Conservation (phyloP, 2,113 vertebrate genomes). For the Bujurquina vittata region DNA sequence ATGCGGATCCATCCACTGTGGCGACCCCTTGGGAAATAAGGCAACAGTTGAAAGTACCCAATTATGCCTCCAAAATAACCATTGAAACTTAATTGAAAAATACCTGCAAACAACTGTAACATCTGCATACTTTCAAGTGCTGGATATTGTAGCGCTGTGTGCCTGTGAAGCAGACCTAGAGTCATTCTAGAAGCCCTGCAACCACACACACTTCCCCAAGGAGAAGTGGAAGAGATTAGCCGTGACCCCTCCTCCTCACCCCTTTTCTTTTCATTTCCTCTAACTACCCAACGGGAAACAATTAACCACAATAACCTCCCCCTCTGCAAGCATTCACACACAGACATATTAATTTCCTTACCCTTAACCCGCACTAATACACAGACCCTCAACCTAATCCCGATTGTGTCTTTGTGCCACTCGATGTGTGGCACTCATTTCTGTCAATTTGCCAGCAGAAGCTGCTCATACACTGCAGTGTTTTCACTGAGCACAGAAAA, state of each 20-base stretch:
- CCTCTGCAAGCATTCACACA: conserved; percentile 23
- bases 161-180: conserved; percentile 1
- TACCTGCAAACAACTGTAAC: background rate
- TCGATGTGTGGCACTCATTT: background rate
- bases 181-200: background rate
- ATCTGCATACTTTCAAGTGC: background rate
- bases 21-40: background rate
- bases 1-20: background rate
- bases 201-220: conserved; percentile 28
- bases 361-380: conserved; percentile 34
- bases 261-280: conserved; percentile 77
- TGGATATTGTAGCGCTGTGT: background rate
- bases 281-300: conserved; percentile 76
- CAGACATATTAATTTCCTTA: conserved; percentile 30
- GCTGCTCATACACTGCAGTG: background rate
- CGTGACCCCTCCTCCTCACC: conserved; percentile 74
- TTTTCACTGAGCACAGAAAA: background rate
- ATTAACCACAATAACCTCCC: conserved; percentile 82
- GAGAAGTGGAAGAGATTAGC: conserved; percentile 73
- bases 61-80: background rate
- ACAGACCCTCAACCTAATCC: conserved; percentile 25
- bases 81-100: background rate
- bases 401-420: background rate
- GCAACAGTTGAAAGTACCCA: background rate
- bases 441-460: conserved; percentile 3